phyloP scores from a whole-genome alignment of 2,797 vertebrate species.

The Thamnophis elegans region DNA sequence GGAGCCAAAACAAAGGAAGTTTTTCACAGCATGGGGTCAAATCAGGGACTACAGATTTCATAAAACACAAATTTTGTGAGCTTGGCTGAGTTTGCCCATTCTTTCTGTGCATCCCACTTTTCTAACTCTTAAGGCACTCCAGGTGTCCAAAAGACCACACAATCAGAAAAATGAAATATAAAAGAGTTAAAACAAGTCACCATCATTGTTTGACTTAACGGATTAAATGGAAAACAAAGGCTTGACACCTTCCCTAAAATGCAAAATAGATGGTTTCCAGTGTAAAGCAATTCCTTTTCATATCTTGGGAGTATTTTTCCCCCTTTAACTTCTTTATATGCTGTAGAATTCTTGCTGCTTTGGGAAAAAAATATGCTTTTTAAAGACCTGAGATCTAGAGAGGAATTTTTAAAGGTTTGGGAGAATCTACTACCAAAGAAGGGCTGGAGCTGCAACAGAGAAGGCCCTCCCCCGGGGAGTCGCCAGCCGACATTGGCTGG shows the following conservation, averaged over 20 bases:
- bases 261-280: neutral
- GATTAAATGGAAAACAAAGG: neutral
- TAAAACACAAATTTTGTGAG: neutral
- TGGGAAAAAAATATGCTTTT: conserved; percentile 11
- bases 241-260: neutral
- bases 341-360: neutral
- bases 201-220: neutral
- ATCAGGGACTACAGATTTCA: neutral
- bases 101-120: neutral
- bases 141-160: neutral
- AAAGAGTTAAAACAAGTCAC: neutral
- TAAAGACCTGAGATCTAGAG: neutral
- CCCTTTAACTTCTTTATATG: conserved; percentile 1
- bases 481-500: too few species aligned
- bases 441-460: too few species aligned
- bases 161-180: neutral
- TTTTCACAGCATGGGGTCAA: neutral
- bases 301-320: neutral
- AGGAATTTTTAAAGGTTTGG: neutral
- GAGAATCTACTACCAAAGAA: neutral
- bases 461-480: too few species aligned
- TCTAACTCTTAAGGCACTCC: neutral
- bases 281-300: neutral
- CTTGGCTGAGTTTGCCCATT: neutral
- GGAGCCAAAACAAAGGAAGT: neutral